Evolutionary conservation across 2,888 invertebrate genomes (phyloP).

Genomic region (Philaethria dido): DNA sequence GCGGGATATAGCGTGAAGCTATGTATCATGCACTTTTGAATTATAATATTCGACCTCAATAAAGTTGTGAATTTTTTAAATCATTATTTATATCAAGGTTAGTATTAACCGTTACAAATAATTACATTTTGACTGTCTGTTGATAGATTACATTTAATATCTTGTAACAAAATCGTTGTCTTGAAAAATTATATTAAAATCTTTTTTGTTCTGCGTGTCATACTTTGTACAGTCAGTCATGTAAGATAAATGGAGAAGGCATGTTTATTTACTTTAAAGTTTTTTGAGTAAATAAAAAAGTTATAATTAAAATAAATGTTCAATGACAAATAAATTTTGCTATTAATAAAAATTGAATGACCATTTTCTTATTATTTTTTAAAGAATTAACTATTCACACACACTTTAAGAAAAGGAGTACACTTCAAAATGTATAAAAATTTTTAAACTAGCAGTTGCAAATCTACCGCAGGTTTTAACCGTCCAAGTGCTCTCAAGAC

Average conservation of each 20-base stretch:
- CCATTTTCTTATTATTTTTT: no score
- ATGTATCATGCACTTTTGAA: neutral
- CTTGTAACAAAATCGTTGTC: conserved; percentile 11
- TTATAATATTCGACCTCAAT: conserved; percentile 14
- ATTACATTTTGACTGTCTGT: conserved; percentile 12
- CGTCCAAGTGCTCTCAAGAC: no score
- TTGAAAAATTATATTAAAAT: conserved; percentile 11
- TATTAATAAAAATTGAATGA: no score
- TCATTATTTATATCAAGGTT: conserved; percentile 12
- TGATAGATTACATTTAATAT: conserved; percentile 4
- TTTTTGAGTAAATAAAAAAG: no score
- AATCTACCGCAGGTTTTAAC: no score
- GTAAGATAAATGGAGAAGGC: neutral
- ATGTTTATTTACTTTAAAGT: neutral
- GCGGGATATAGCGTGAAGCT: no score
- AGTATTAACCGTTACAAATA: conserved; percentile 9
- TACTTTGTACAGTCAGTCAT: neutral
- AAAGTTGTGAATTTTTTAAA: conserved; percentile 8
- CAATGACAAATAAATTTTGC: no score
- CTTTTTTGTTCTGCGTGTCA: conserved; percentile 1
- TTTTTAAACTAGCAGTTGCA: no score
- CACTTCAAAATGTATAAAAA: no score
- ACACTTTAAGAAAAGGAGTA: no score
- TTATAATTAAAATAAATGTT: no score
- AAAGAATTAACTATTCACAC: no score